A percentile compares a stretch with the other conserved stretches of the same genome.
Conservation (phyloP, 1,140 invertebrate genomes). For the Euglossa dilemma region DNA sequence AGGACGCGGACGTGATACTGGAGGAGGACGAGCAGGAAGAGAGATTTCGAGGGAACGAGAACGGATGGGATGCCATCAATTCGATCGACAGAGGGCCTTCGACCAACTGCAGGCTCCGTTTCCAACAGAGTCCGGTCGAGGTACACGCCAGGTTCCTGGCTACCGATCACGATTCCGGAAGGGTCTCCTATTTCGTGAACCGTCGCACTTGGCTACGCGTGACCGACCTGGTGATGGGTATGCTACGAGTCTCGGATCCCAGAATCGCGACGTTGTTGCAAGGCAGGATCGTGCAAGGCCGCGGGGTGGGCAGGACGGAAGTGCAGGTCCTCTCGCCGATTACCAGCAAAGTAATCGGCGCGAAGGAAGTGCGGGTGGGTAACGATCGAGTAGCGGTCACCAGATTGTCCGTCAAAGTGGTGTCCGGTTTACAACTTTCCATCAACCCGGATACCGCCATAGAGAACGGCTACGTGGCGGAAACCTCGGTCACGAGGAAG, state of each 20-base stretch:
- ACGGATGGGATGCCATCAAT: slow-evolving; percentile 82
- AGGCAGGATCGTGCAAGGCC: slow-evolving; percentile 91
- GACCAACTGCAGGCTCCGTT: slow-evolving; percentile 89
- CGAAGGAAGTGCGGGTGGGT: slow-evolving; percentile 94
- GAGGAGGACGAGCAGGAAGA: slow-evolving; percentile 73
- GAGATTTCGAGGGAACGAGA: slow-evolving; percentile 76
- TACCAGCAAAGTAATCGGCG: slow-evolving; percentile 94
- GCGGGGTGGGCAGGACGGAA: slow-evolving; percentile 94
- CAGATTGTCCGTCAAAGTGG: slow-evolving; percentile 91
- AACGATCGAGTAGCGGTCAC: slow-evolving; percentile 95
- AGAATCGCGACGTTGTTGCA: slow-evolving; percentile 92
- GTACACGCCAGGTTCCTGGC: slow-evolving; percentile 95
- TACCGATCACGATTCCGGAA: slow-evolving; percentile 94
- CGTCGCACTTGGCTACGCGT: slow-evolving; percentile 93
- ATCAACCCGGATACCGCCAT: slow-evolving; percentile 92
- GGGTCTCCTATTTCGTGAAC: slow-evolving; percentile 94
- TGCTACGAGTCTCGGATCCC: slow-evolving; percentile 93
- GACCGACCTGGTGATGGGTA: slow-evolving; percentile 93
- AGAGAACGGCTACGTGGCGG: slow-evolving; percentile 94
- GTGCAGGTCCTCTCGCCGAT: slow-evolving; percentile 96
- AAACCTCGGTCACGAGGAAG: slow-evolving; percentile 92
- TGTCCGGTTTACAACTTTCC: slow-evolving; percentile 94
- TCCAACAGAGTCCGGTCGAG: slow-evolving; percentile 95
- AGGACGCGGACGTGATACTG: slow-evolving; percentile 58
- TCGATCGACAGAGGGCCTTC: slow-evolving; percentile 77